Base-by-base conservation (phyloP, 2,888 invertebrate genomes). In the Athrips mouffetella region DNA sequence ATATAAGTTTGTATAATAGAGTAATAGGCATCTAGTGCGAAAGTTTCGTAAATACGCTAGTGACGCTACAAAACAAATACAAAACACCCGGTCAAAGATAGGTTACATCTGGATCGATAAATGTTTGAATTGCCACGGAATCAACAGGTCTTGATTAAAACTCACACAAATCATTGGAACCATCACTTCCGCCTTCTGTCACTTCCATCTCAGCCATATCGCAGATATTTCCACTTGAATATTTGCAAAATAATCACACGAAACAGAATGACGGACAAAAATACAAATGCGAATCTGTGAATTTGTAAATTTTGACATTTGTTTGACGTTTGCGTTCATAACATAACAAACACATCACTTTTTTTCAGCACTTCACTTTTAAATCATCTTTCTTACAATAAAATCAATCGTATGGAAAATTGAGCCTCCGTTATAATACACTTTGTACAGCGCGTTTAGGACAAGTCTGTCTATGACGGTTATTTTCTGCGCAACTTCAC, bases 131-230 rank as follows among this genome's bases (percentile, higher is more conserved):
- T n/a, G 23, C 11, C 10, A 47, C 23, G 8, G 37, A 35, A 25
- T 20, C 11, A 21, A 3, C 40, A 41, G 31, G 18, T 47, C 39
- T 16, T 42, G 8, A 23, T 30, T 16, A 46, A 48, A 48, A 73
- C 85, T 84, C 62, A 88, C 87, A 59, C 54, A 87, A 72, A 75
- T 88, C 81, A 62, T 88, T 86, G 47, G 84, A 80, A 61, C 78
- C 75, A 65, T 86, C 83, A 57, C 68, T 80, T 39, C 67, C 73
- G 57, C 70, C 70, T 54, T 81, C 89, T 11, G 73, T 69, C 45
- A 86, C 80, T 52, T 88, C 89, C 86, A 88, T 88, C 76, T 83
- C 80, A 68, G 89, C 82, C 86, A 87, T 86, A 62, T 59, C 77
- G 51, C 29, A 55, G 53, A 42, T 55, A 63, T 59, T 58, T 49